phyloP scores from a whole-genome alignment of 2,888 invertebrate species.

The Tenodera sinensis region DNA sequence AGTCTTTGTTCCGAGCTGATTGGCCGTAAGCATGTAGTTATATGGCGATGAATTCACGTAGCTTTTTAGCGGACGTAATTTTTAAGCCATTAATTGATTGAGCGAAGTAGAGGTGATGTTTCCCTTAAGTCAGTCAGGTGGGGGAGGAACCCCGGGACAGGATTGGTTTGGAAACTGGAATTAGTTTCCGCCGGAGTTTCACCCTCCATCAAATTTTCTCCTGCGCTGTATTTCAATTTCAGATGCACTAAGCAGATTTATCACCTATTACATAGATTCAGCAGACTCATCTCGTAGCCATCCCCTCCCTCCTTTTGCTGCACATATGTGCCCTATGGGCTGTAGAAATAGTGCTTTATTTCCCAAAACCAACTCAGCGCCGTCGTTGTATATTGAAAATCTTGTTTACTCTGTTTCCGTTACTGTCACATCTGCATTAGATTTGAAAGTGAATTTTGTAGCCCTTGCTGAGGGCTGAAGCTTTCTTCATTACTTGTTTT shows the following conservation, averaged over 20 bases:
- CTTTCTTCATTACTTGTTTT: too few relatives aligned
- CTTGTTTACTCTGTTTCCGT: neutral
- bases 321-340: neutral
- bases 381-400: neutral
- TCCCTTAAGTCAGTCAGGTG: neutral
- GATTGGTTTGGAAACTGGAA: neutral
- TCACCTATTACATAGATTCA: neutral
- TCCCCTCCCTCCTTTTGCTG: neutral
- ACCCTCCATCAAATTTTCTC: neutral
- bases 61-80: neutral
- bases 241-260: conserved; percentile 11
- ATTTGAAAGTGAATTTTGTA: neutral
- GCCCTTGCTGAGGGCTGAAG: neutral
- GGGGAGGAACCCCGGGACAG: neutral
- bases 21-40: neutral
- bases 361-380: neutral
- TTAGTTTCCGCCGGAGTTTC: neutral
- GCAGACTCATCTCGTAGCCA: too few relatives aligned
- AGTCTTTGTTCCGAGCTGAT: neutral
- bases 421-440: neutral
- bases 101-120: neutral
- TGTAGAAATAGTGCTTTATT: neutral
- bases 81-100: neutral
- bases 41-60: neutral
- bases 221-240: conserved; percentile 6